Base-by-base conservation (phyloP, 2,797 vertebrate genomes). In the Falco columbarius region DNA sequence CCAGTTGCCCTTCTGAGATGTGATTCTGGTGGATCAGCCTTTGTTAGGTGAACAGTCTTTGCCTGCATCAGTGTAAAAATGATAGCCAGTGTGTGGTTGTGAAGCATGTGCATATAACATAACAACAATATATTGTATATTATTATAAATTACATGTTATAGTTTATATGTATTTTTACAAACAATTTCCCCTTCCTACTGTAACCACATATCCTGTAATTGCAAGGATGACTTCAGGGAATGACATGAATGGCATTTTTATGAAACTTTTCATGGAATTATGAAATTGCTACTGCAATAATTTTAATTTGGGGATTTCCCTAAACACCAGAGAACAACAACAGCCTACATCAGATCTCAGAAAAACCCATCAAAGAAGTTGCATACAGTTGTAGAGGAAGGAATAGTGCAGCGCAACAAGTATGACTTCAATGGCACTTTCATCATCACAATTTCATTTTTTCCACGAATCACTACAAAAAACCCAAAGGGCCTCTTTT, bases 221-320 rank as follows among this genome's bases (percentile, higher is more conserved):
- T 81, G 8, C 2, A 65, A 56, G 24, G 61, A 52, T 93, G 85
- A 83, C 62, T 88, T 89, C 83, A 81, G 81, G 73, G 42, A 83
- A 40, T 90, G 68, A 95, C 94, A 97, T 54, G 66, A 86, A 75
- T 90, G 89, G 66, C 65, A 90, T 94, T 92, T 81, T 91, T 75
- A 83, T 84, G 89, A 87, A 96, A 92, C 27, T 71, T 95, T 65
- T 90, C 56, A 93, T 86, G 87, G 90, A 90, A 88, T 97, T 95
- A 92, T 83, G 80, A 96, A 94, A 88, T 10, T 46, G 54, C 59
- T 95, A 92, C 44, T 86, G 84, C 82, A 95, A 90, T 77, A 81
- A 71, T 56, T 84, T 95, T 81, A 76, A 71, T 52, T 67, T 71
- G 96, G 97, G 97, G 74, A 95, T 98, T 98, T 97, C 97, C 97